Base-by-base conservation (phyloP, 2,797 vertebrate species). In the Thunnus albacares region DNA sequence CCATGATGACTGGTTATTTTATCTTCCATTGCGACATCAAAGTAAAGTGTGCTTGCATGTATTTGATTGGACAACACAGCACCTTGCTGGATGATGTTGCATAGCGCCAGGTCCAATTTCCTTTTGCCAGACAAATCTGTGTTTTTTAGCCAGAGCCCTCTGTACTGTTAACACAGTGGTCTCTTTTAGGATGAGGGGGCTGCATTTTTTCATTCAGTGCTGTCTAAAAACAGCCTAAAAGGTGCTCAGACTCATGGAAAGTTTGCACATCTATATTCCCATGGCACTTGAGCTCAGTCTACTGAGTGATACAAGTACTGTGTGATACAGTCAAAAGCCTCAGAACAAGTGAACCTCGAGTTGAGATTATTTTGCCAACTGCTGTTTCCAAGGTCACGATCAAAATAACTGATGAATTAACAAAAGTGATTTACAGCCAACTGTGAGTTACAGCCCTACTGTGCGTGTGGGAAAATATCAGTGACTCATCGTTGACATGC, bases 401-500 rank as follows among this genome's bases (percentile, higher is more conserved):
- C 63, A 60, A 66, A 86, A 77, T 81, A 80, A 79, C 20, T 63
- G 30, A 57, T 28, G 43, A 24, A 52, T 49, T 45, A 15, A 59
- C 60, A 47, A 59, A 51, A 63, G 33, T 66, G 51, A 63, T 18
- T 72, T 45, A 20, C 17, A 61, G 73, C 12, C 11, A 69, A 63
- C 70, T 67, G 64, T 33, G 62, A 65, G 77, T 69, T 63, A 7
- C 18, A 22, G 75, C 51, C 67, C 73, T 33, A 11, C 52, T 55
- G 51, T 51, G 33, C 24, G 70, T 9, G 58, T 65, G 71, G 82
- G 77, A 78, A 68, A 63, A 30, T 70, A 45, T 67, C 61, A 20
- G 22, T 75, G 79, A 89, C 58, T 82, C 84, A 85, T 53, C 20
- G 24, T 75, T 55, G 71, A 71, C 57, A 60, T 55, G 56, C 72